Evolutionary conservation across 2,888 invertebrate species (phyloP), one percentile per base, ranked within the genome.

Genomic region (Dicyrtomina minuta): DNA sequence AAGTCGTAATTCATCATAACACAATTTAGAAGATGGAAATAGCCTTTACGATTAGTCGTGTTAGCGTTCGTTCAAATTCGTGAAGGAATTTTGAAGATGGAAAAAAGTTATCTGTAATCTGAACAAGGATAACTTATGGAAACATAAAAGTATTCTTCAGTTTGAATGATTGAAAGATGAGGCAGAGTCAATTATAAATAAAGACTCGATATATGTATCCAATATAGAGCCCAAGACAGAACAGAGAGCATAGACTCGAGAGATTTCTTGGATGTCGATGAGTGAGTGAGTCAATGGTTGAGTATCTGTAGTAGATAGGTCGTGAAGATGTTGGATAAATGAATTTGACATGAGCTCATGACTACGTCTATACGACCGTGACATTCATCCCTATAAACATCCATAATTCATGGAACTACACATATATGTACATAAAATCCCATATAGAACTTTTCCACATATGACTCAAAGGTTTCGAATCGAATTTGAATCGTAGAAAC

Each of bases 331-430:
- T 49, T 8, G 51, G 59, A 66, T 66, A 66, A 67, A 67, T 67
- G 67, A 51, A 60, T 67, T 67, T 59, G 67, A 67, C 67, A 60
- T 60, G 60, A 60, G 67, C 46, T 67, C 67, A 58, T 67, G 67
- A 67, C 67, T 49, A 24, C 17, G 51, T 20, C 59, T 22, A 41
- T 13, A 13, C 20, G 33, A 33, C 39, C 39, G 39, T 33, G 58
- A 58, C 58, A 58, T 6, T 58, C 58, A 58, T 17, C 43, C 43
- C 33, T 33, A 33, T 33, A 33, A 3, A 8, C 33, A 33, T 33
- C 33, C 33, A 8, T 33, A n/a, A n/a, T n/a, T n/a, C n/a, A n/a
- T n/a, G n/a, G n/a, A n/a, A n/a, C n/a, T n/a, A n/a, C n/a, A 3
- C 33, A 33, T 33, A 33, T 33, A 3, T 8, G 8, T 33, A n/a